phyloP scores from a whole-genome alignment of 2,113 vertebrate species.

The Callipepla squamata region DNA sequence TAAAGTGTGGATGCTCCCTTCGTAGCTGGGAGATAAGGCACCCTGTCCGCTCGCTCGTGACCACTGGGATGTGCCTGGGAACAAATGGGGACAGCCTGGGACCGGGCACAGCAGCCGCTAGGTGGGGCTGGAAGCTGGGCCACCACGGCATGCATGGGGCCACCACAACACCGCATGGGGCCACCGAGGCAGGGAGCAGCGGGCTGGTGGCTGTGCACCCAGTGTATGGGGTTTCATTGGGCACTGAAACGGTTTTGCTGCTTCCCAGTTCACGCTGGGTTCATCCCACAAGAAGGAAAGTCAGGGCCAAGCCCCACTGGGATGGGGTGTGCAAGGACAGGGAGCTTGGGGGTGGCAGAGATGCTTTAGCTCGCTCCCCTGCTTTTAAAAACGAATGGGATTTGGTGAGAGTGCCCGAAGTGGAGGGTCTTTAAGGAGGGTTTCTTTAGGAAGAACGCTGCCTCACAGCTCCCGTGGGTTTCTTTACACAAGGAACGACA shows the following conservation, averaged over 20 bases:
- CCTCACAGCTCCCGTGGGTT: accelerated
- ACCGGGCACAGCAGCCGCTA: not conserved
- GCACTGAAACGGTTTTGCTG: not conserved
- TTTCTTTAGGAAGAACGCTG: accelerated
- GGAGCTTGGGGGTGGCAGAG: not conserved
- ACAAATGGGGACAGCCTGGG: not conserved
- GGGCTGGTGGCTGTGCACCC: accelerated
- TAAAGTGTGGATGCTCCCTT: constrained; percentile 91
- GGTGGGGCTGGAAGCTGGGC: constrained; percentile 41
- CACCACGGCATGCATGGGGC: not conserved
- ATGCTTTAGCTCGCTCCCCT: not conserved
- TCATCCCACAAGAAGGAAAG: not conserved
- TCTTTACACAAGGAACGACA: accelerated
- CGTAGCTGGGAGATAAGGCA: constrained; percentile 93
- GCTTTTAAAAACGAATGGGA: not conserved
- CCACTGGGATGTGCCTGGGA: constrained; percentile 91
- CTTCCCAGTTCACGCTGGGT: not conserved
- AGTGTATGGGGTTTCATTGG: accelerated
- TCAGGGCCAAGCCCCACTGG: not conserved
- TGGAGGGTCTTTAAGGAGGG: not conserved
- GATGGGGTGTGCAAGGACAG: accelerated
- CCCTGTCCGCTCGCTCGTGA: constrained; percentile 87
- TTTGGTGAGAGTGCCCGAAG: not conserved
- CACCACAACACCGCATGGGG: not conserved
- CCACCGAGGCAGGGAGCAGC: not conserved